A percentile compares a stretch with the other conserved stretches of the same genome.
Evolutionary conservation across 1,140 invertebrate species (phyloP).

Genomic region (Elymnias hypermnestra): DNA sequence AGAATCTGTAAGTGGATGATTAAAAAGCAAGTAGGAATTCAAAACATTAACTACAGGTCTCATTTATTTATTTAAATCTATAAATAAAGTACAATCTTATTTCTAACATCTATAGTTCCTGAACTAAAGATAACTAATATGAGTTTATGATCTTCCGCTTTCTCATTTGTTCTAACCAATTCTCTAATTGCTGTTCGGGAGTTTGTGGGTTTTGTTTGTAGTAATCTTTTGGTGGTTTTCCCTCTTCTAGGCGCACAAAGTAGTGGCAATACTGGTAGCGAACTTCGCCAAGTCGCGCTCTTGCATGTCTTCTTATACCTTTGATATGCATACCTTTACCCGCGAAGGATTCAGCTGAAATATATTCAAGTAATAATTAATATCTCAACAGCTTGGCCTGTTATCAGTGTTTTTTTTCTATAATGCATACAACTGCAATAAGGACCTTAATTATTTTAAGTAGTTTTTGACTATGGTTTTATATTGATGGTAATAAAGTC

Average conservation of each 20-base stretch:
- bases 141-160: conserved; percentile 83
- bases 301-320: conserved; percentile 89
- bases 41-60: too few species aligned
- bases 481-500: too few species aligned
- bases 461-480: too few species aligned
- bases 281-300: conserved; percentile 81
- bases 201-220: conserved; percentile 81
- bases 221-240: conserved; percentile 90
- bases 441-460: too few species aligned
- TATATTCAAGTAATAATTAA: too few species aligned
- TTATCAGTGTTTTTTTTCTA: too few species aligned
- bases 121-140: conserved; percentile 72
- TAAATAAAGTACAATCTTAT: too few species aligned
- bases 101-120: neutral
- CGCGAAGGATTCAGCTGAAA: conserved; percentile 90
- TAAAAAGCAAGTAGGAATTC: too few species aligned
- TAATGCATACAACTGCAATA: too few species aligned
- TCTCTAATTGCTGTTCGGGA: conserved; percentile 83
- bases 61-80: too few species aligned
- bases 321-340: conserved; percentile 86
- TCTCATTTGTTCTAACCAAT: conserved; percentile 84
- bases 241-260: conserved; percentile 94
- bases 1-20: too few species aligned
- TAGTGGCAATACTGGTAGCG: conserved; percentile 91
- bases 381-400: too few species aligned